Percentiles rank a stretch among this genome's conserved stretches.
phyloP scores from a whole-genome alignment of 2,888 invertebrate species.

The Timandra comae region DNA sequence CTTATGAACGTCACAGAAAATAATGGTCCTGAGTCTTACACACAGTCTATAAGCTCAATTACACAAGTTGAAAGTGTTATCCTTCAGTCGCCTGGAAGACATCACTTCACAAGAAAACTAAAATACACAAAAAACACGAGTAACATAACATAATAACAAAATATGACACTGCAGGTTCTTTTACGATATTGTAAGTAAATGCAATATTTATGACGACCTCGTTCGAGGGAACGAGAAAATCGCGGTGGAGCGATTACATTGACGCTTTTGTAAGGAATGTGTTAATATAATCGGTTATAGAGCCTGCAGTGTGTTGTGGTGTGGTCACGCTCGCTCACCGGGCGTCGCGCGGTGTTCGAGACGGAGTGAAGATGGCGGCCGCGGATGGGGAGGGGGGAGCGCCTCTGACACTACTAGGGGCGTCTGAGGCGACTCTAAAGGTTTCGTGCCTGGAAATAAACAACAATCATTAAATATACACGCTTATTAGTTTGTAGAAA shows the following conservation, averaged over 20 bases:
- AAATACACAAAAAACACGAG: slow-evolving; percentile 63
- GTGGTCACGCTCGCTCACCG: slow-evolving; percentile 74
- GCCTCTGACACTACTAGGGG: slow-evolving; percentile 79
- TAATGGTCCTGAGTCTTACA: slow-evolving; percentile 73
- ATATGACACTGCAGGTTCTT: slow-evolving; percentile 60
- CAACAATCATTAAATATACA: too few relatives aligned
- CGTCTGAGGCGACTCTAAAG: slow-evolving; percentile 90
- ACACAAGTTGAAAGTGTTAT: slow-evolving; percentile 49
- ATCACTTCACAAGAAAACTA: slow-evolving; percentile 48
- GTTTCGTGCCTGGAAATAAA: slow-evolving; percentile 81
- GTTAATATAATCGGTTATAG: slow-evolving; percentile 33
- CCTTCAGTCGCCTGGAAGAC: slow-evolving; percentile 32
- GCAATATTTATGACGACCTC: slow-evolving; percentile 39
- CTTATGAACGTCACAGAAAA: slow-evolving; percentile 49
- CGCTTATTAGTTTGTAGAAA: too few relatives aligned
- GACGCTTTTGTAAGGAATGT: slow-evolving; percentile 47
- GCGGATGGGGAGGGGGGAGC: slow-evolving; percentile 63
- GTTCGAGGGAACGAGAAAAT: slow-evolving; percentile 11
- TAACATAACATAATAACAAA: slow-evolving; percentile 50
- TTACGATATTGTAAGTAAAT: slow-evolving; percentile 54
- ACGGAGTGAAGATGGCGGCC: slow-evolving; percentile 68
- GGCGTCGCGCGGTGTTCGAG: slow-evolving; percentile 76
- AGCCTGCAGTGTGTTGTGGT: slow-evolving; percentile 60
- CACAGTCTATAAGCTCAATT: slow-evolving; percentile 69
- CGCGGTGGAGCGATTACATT: slow-evolving; percentile 9